phyloP scores from a whole-genome alignment of 2,113 vertebrate species.

The Pluvialis apricaria region DNA sequence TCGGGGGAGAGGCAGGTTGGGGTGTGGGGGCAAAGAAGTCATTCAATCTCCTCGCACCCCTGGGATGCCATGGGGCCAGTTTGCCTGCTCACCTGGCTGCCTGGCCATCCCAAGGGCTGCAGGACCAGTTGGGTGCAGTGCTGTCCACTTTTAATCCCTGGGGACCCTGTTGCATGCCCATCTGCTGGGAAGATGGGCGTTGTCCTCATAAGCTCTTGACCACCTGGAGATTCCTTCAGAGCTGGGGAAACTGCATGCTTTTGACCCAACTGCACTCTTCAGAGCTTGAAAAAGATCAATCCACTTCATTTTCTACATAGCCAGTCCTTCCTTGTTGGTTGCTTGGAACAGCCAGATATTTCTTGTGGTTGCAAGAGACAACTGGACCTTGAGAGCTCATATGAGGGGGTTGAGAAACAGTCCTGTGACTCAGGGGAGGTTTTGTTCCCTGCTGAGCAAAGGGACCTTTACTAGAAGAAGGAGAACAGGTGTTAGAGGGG shows the following conservation, averaged over 20 bases:
- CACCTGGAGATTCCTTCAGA: not conserved
- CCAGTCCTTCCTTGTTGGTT: not conserved
- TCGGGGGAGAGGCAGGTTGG: fast-evolving
- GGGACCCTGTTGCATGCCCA: not conserved
- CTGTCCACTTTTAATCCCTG: not conserved
- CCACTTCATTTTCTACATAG: not conserved
- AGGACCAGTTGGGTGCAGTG: not conserved
- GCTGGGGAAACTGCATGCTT: not conserved
- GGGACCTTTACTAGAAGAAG: not conserved
- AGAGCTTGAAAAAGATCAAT: not conserved
- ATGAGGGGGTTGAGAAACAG: not conserved
- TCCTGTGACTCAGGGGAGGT: not conserved
- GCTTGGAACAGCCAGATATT: not conserved
- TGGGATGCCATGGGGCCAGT: not conserved
- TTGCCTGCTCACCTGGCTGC: not conserved
- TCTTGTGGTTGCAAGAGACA: not conserved
- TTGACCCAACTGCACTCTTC: not conserved
- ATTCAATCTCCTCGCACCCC: not conserved
- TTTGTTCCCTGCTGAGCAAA: not conserved
- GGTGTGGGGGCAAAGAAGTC: not conserved
- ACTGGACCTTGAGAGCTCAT: not conserved
- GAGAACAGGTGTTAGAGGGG: not conserved
- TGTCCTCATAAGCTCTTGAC: not conserved
- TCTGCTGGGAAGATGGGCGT: not conserved
- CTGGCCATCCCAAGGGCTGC: not conserved